Evolutionary conservation across 2,797 vertebrate genomes (phyloP).

Genomic region (Melanotaenia maccullochi): DNA sequence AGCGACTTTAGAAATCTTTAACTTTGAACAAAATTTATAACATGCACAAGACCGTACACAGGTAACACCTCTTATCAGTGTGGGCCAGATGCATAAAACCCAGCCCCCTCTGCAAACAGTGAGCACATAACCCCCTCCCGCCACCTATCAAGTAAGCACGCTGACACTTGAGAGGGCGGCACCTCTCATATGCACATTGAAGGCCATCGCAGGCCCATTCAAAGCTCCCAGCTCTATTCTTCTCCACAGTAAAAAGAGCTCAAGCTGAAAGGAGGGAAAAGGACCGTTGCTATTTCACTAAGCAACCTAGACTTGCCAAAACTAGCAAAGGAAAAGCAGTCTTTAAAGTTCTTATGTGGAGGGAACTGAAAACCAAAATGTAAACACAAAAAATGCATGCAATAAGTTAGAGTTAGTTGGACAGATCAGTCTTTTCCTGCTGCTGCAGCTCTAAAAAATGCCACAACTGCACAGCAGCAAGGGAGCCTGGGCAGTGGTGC

Average conservation of each 20-base stretch:
- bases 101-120: conserved; percentile 36
- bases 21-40: conserved; percentile 1
- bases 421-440: neutral
- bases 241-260: conserved; percentile 59
- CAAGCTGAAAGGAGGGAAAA: conserved; percentile 58
- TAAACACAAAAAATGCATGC: neutral
- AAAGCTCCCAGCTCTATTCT: conserved; percentile 70
- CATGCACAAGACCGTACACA: neutral
- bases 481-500: conserved; percentile 32
- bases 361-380: conserved; percentile 1
- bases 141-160: conserved; percentile 48
- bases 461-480: conserved; percentile 26
- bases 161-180: conserved; percentile 79
- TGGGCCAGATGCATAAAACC: conserved; percentile 19
- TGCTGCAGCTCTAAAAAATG: conserved; percentile 19
- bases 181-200: conserved; percentile 69
- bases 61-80: conserved; percentile 30
- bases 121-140: conserved; percentile 23
- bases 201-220: conserved; percentile 69
- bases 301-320: conserved; percentile 18
- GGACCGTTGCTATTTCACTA: conserved; percentile 56
- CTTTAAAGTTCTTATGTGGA: conserved; percentile 17
- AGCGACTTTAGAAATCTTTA: conserved; percentile 1
- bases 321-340: conserved; percentile 19
- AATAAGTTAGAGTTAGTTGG: neutral